Percentiles rank a stretch among this genome's conserved stretches.
These are phyloP conservation scores for Diadema setosum DNA, from an alignment of 35 echinoderm and acorn worm species.

Conservation along the genomic window DNA sequence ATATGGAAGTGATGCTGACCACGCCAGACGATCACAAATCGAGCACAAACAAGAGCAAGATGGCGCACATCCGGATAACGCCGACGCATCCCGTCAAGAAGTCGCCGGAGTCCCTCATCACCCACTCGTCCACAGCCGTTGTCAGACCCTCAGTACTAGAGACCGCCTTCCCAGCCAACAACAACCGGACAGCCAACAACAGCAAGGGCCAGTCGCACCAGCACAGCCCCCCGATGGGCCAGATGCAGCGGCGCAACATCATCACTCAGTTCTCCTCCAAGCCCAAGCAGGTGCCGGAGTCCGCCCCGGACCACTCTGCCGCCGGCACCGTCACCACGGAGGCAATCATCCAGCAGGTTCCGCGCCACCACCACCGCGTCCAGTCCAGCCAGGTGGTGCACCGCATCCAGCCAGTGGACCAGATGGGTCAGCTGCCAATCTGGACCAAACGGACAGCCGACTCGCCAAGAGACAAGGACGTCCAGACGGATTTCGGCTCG, in stretches of 20 bases:
- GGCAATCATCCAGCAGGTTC: not conserved
- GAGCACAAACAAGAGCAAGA: not conserved
- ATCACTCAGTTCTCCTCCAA: constrained; percentile 74
- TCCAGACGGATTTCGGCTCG: constrained; percentile 3
- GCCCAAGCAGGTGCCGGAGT: not conserved
- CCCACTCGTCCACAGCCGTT: not conserved
- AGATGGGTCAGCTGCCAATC: constrained; percentile 14
- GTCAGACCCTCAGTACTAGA: not conserved
- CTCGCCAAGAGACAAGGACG: constrained; percentile 3
- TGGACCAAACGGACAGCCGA: constrained; percentile 62
- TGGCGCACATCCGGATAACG: not conserved
- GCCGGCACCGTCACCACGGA: not conserved
- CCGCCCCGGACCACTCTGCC: not conserved
- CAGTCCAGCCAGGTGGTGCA: not conserved
- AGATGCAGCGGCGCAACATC: constrained; percentile 51
- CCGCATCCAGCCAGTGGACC: not conserved
- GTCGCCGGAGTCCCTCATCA: not conserved
- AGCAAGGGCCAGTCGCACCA: not conserved
- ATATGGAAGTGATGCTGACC: not conserved
- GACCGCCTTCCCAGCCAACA: not conserved
- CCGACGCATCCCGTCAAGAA: not conserved
- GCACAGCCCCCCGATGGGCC: not conserved
- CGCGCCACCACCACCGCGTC: not conserved
- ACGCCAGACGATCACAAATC: not conserved
- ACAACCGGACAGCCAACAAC: constrained; percentile 13